Percentiles rank a stretch among this genome's conserved stretches.
phyloP scores from a whole-genome alignment of 37 sponge, comb jelly and placozoan genomes.

The Dysidea cf. avara region DNA sequence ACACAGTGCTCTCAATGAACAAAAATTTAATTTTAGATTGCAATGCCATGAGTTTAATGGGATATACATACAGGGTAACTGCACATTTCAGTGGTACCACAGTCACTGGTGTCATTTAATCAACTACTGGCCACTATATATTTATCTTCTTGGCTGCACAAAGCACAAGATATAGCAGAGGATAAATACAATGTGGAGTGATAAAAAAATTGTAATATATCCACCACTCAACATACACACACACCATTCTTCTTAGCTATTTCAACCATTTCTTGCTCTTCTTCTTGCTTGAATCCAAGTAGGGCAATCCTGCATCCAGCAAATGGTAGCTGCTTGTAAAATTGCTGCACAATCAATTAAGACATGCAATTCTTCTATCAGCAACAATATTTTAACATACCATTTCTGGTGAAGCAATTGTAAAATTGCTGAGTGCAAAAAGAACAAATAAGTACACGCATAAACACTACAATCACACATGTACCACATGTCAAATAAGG shows the following conservation, averaged over 20 bases:
- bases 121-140: too few relatives aligned
- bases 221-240: too few relatives aligned
- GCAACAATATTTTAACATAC: slow-evolving; percentile 6
- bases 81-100: too few relatives aligned
- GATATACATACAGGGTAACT: too few relatives aligned
- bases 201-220: too few relatives aligned
- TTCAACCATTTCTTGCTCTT: slow-evolving; percentile 73
- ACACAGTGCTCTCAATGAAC: too few relatives aligned
- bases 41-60: too few relatives aligned
- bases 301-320: slow-evolving; percentile 74
- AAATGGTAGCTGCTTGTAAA: slow-evolving; percentile 78
- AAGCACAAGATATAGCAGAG: too few relatives aligned
- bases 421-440: slow-evolving; percentile 18
- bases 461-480: neutral
- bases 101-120: too few relatives aligned
- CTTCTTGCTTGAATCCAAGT: slow-evolving; percentile 74
- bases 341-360: slow-evolving; percentile 26
- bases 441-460: neutral
- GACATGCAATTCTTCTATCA: neutral
- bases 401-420: slow-evolving; percentile 20
- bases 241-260: slow-evolving; percentile 69
- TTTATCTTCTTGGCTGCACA: too few relatives aligned
- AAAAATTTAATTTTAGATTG: too few relatives aligned
- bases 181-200: too few relatives aligned
- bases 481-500: neutral